phyloP scores from a whole-genome alignment of 2,888 invertebrate species.

The Apodemia duryi region DNA sequence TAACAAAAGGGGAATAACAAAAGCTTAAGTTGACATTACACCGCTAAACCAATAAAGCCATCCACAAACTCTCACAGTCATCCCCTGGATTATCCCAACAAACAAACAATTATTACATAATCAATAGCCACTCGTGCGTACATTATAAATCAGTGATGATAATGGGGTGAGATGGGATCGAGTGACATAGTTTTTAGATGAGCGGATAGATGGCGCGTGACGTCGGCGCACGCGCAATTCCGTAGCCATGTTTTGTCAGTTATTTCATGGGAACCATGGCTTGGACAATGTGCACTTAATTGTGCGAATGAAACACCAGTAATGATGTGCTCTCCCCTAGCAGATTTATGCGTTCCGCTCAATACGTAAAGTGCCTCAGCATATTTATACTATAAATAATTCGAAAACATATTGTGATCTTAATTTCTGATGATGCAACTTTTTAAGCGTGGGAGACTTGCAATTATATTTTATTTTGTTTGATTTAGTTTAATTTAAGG shows the following conservation, averaged over 20 bases:
- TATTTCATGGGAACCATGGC: conserved; percentile 71
- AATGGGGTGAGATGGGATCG: conserved; percentile 51
- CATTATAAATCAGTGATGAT: conserved; percentile 63
- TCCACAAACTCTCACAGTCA: conserved; percentile 55
- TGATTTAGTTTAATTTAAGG: neutral
- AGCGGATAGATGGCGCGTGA: conserved; percentile 57
- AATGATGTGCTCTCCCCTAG: conserved; percentile 57
- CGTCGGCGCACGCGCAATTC: conserved; percentile 50
- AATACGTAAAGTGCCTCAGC: conserved; percentile 56
- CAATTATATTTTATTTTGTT: conserved; percentile 20
- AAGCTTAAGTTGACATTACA: conserved; percentile 34
- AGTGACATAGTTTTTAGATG: conserved; percentile 57
- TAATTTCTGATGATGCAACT: conserved; percentile 52
- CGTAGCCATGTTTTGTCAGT: conserved; percentile 42
- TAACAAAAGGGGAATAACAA: conserved; percentile 23
- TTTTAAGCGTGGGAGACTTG: conserved; percentile 58
- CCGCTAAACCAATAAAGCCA: conserved; percentile 55
- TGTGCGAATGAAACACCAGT: conserved; percentile 70
- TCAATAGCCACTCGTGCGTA: conserved; percentile 62
- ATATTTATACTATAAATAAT: conserved; percentile 63
- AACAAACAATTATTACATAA: conserved; percentile 76
- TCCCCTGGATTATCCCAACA: conserved; percentile 48
- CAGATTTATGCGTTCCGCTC: conserved; percentile 62
- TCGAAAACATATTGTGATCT: conserved; percentile 63
- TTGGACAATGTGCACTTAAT: conserved; percentile 71